A percentile compares a stretch with the other conserved stretches of the same genome.
Conservation (phyloP, 30 jellyfish, hydroid and myxozoan genomes). For the Hydra vulgaris region DNA sequence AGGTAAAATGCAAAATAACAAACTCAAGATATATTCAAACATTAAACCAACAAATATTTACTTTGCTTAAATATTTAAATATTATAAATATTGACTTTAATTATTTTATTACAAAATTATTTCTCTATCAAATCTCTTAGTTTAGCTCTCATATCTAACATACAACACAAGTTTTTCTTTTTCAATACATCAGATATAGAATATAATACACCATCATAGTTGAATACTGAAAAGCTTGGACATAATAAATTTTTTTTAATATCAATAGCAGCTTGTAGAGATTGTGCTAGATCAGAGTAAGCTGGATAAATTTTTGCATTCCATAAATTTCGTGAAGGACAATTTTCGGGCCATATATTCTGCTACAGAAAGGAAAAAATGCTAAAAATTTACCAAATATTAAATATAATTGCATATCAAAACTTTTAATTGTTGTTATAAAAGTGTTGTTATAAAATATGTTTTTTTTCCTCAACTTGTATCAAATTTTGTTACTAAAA, state of each 20-base stretch:
- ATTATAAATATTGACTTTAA: too few species aligned
- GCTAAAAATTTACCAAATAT: too few species aligned
- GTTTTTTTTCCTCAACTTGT: too few species aligned
- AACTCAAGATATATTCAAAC: too few species aligned
- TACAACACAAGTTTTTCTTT: constrained; percentile 46
- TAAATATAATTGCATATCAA: too few species aligned
- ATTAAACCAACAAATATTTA: too few species aligned
- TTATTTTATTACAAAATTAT: neutral
- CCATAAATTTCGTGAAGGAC: constrained; percentile 67
- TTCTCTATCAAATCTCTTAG: constrained; percentile 38
- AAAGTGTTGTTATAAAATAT: too few species aligned
- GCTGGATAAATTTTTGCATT: constrained; percentile 77
- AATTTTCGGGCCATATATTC: constrained; percentile 74
- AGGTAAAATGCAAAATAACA: too few species aligned
- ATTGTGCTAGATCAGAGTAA: constrained; percentile 36
- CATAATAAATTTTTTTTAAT: neutral
- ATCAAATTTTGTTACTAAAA: too few species aligned
- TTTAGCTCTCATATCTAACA: constrained; percentile 50
- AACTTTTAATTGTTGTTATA: too few species aligned
- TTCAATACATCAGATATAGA: constrained; percentile 69
- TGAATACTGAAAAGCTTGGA: neutral
- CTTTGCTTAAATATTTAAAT: too few species aligned
- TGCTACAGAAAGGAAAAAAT: constrained; percentile 6
- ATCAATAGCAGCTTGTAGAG: constrained; percentile 37
- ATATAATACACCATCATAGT: constrained; percentile 16